phyloP scores from a whole-genome alignment of 2,797 vertebrate species.

The Coendou prehensilis region DNA sequence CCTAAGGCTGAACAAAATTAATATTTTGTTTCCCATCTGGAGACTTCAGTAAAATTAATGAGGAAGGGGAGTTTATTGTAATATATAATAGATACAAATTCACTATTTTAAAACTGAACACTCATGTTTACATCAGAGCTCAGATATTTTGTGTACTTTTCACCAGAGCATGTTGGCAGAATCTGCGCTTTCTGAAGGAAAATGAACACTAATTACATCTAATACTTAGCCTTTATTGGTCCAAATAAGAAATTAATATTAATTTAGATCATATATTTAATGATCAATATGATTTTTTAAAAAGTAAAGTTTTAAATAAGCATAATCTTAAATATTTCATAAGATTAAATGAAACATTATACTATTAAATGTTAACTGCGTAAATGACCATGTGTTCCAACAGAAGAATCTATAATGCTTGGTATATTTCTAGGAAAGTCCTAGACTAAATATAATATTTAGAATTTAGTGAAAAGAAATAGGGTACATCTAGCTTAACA shows the following conservation, averaged over 20 bases:
- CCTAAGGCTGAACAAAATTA: constrained; percentile 99
- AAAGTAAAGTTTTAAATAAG: constrained; percentile 61
- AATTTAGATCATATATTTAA: constrained; percentile 75
- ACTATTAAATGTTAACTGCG: constrained; percentile 37
- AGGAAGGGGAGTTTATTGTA: constrained; percentile 96
- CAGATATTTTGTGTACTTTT: constrained; percentile 86
- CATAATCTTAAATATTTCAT: constrained; percentile 44
- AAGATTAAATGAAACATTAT: not conserved
- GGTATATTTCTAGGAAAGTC: not conserved
- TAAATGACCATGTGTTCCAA: not conserved
- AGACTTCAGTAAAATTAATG: constrained; percentile 99
- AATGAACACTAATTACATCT: constrained; percentile 64
- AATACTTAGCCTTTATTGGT: constrained; percentile 76
- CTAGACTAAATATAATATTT: constrained; percentile 12
- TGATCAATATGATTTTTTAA: constrained; percentile 45
- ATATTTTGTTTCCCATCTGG: constrained; percentile 99
- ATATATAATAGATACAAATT: constrained; percentile 95
- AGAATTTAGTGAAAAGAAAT: constrained; percentile 41
- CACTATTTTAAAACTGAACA: constrained; percentile 90
- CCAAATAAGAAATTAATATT: constrained; percentile 81
- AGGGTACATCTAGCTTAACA: not conserved
- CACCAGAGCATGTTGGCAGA: constrained; percentile 83
- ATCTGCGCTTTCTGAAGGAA: constrained; percentile 88
- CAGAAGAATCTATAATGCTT: not conserved
- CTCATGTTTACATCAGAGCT: constrained; percentile 91